A percentile compares a stretch with the other conserved stretches of the same genome.
phyloP scores from a whole-genome alignment of 2,888 invertebrate species.

The Allygus modestus region DNA sequence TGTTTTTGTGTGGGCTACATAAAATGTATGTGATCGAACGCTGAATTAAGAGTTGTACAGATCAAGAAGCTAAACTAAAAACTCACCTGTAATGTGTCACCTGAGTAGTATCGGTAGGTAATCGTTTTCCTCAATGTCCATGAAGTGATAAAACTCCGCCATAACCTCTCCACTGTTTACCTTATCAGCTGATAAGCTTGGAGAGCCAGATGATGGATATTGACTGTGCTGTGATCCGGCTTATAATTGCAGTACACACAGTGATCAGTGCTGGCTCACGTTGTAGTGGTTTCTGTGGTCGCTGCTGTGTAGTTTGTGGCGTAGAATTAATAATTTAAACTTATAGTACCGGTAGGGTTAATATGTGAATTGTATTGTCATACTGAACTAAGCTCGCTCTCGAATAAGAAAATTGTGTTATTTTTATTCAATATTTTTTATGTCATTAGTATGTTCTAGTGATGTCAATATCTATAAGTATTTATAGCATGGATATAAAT shows the following conservation, averaged over 20 bases:
- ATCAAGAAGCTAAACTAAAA: neutral
- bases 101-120: neutral
- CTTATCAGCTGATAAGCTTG: constrained; percentile 20
- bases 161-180: neutral
- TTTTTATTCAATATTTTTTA: too few species aligned
- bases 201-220: neutral
- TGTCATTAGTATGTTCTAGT: too few species aligned
- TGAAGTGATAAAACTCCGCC: neutral
- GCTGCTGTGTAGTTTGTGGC: neutral
- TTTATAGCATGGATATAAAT: too few species aligned
- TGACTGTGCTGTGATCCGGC: neutral
- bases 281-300: neutral
- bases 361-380: too few species aligned
- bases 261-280: neutral
- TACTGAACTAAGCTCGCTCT: too few species aligned
- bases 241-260: neutral
- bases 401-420: too few species aligned
- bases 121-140: neutral
- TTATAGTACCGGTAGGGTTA: too few species aligned
- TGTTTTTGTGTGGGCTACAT: too few species aligned
- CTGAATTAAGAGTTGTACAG: too few species aligned
- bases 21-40: too few species aligned
- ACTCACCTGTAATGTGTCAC: neutral
- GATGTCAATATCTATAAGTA: too few species aligned
- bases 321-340: too few species aligned